Percentiles rank a stretch among this genome's conserved stretches.
These are phyloP conservation scores for Chelidonichthys spinosus DNA, from an alignment of 2,797 vertebrate genomes.

Conservation along the genomic window DNA sequence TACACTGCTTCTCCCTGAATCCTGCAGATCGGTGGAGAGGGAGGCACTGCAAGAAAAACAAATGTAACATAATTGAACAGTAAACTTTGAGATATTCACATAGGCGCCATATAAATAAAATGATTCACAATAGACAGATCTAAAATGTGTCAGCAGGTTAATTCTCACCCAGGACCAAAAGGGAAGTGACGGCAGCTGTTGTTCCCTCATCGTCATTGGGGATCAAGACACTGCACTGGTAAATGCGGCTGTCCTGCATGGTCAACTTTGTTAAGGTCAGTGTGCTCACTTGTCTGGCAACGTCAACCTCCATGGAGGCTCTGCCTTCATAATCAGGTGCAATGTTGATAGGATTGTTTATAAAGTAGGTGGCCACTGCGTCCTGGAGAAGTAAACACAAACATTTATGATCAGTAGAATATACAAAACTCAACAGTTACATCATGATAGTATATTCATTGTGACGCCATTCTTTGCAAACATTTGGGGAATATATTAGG, in stretches of 20 bases:
- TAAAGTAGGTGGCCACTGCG: constrained; percentile 65
- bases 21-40: constrained; percentile 87
- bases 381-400: constrained; percentile 59
- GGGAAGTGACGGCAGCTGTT: constrained; percentile 54
- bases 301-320: constrained; percentile 57
- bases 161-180: constrained; percentile 83
- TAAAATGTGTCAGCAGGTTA: background rate
- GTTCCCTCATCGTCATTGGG: constrained; percentile 71
- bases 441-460: background rate
- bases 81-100: background rate
- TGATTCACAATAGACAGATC: background rate
- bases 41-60: constrained; percentile 82
- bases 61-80: background rate
- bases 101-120: background rate
- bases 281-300: constrained; percentile 5
- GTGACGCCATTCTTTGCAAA: too few relatives aligned
- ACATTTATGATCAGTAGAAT: background rate
- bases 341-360: constrained; percentile 48
- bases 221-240: constrained; percentile 77
- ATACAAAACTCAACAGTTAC: background rate
- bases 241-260: constrained; percentile 73
- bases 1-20: constrained; percentile 86
- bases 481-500: background rate
- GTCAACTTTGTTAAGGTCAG: constrained; percentile 74
- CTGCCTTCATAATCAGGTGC: constrained; percentile 65